Evolutionary conservation across 2,797 vertebrate species (phyloP), one percentile per base, ranked within the genome.

Genomic region (Syngnathus acus): DNA sequence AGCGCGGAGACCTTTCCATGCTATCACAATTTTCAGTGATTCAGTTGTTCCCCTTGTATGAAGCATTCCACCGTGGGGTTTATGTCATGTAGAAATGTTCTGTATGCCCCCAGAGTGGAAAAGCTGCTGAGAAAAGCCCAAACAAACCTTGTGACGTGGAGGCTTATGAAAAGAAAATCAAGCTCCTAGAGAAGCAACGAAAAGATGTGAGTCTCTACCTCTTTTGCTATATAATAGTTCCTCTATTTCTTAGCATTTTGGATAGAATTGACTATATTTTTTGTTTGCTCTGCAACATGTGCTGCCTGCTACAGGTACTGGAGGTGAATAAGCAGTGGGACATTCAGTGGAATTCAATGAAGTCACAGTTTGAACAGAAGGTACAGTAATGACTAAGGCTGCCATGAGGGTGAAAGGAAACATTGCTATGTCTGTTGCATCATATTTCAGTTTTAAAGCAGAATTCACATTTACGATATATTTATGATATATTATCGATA

Each of bases 281-380:
- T 69, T 6, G 66, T 40, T 72, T 68, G 78, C 72, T 71, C 77
- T 68, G 72, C 79, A 73, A 86, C 71, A 53, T 59, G 78, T 77
- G 73, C 66, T 79, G 0, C 68, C 32, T 32, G 32, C 32, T 4
- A 47, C 88, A 99, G 97, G 93, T 99, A 67, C 90, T 99, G 84
- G 97, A 99, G 75, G 96, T 99, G 83, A 99, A 99, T 84, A 99
- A 98, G 82, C 97, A 99, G 61, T 99, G 97, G 97, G 97, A 99
- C 89, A 93, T 98, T 88, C 97, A 99, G 80, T 99, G 97, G 92
- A 95, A 95, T 84, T 90, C 94, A 76, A 99, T 98, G 92, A 99
- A 98, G 89, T 92, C 94, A 76, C 97, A 99, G 87, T 99, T 95
- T 0, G 97, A 99, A 82, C 95, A 98, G 83, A 99, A 99, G 96